Evolutionary conservation across 2,797 vertebrate species (phyloP), one percentile per base, ranked within the genome.

Genomic region (Argyrosomus regius): DNA sequence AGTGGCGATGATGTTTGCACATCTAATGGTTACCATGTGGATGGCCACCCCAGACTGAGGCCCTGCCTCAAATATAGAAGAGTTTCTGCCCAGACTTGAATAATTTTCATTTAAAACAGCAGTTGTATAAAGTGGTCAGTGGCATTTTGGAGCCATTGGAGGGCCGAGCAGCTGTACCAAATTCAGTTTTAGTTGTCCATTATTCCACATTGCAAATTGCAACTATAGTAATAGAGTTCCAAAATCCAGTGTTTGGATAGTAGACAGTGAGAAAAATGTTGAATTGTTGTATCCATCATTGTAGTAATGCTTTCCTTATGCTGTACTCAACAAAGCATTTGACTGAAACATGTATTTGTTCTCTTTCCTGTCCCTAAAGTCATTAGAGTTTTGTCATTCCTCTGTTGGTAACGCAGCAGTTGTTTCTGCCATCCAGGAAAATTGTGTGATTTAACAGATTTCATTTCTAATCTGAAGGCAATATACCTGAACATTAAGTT

Each of bases 21-120:
- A 75, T 88, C 79, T 88, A 88, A 92, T 91, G 82, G 85, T 70
- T 86, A 80, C 89, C 66, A 80, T 91, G 85, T 86, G 86, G 80
- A 86, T 67, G 48, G 73, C 68, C 82, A 75, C 66, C 66, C 75
- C 76, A 83, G 69, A 82, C 72, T 28, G 72, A 82, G 63, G 41
- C 72, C 43, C 41, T n/a, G 64, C 49, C 80, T 75, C 71, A 67
- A 70, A 41, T 67, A 18, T 56, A 69, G 46, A 75, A 24, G 48
- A 75, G 31, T 61, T 70, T 61, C n/a, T 53, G 75, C 60, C 58
- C 53, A 24, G 80, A 66, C 58, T 56, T 43, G 43, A 81, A 59
- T 63, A 74, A 57, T 79, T 87, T 87, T 82, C 62, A 82, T 77
- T 75, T 52, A 76, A 85, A 77, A 59, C 65, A 62, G 73, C 67